Evolutionary conservation across 1,140 invertebrate genomes (phyloP).

Genomic region (Drosophila baimaii): DNA sequence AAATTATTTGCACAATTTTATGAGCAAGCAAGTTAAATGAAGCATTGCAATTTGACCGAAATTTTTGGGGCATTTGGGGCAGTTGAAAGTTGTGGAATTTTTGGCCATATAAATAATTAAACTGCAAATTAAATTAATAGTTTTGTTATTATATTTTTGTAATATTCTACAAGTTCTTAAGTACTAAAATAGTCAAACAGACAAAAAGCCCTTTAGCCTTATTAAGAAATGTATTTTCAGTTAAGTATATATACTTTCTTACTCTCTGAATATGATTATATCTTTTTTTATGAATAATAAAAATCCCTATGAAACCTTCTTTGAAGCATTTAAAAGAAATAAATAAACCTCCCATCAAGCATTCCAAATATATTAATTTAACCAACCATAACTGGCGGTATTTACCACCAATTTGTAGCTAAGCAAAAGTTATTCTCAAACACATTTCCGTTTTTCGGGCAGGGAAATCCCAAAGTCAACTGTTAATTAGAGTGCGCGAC

Average conservation of each 20-base stretch:
- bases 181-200: too few species aligned
- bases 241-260: too few species aligned
- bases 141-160: too few species aligned
- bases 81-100: constrained; percentile 4
- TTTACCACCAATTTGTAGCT: constrained; percentile 7
- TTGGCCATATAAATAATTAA: neutral
- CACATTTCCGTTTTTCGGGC: constrained; percentile 17
- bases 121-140: neutral
- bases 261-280: too few species aligned
- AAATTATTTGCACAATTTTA: constrained; percentile 59
- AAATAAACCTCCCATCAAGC: neutral
- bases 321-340: neutral
- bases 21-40: constrained; percentile 54
- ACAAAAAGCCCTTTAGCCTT: too few species aligned
- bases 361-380: neutral
- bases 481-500: constrained; percentile 58
- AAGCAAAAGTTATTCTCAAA: constrained; percentile 10
- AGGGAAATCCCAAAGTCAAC: constrained; percentile 35
- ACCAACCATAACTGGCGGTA: neutral
- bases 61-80: constrained; percentile 15
- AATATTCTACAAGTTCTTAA: too few species aligned
- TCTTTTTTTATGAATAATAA: too few species aligned
- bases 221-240: too few species aligned
- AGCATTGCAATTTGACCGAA: constrained; percentile 47
- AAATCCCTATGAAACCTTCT: neutral